Base-by-base conservation (phyloP, 2,797 vertebrate genomes). In the Protosalanx chinensis region DNA sequence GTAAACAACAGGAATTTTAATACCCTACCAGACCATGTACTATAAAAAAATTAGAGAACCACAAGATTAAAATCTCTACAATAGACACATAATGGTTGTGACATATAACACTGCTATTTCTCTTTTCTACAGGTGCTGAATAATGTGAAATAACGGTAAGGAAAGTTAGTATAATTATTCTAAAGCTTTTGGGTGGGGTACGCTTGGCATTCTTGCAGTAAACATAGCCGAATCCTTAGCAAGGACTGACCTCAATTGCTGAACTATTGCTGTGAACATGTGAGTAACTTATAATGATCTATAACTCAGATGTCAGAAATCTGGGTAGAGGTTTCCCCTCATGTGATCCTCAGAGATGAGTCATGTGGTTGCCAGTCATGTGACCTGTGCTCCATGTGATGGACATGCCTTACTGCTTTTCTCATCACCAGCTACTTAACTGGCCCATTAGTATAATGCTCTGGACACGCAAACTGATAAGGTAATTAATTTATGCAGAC, bases 141-240 rank as follows among this genome's bases (percentile, higher is more conserved):
- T 57, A 37, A 76, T 69, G 61, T 49, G 69, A 76, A 18, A 0
- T 63, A n/a, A 73, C 0, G 53, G 75, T 66, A 65, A 79, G 79
- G 63, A 15, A 65, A 13, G 10, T 46, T 3, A 37, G 12, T 46
- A 3, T 46, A 13, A 46, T 46, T 2, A 46, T 46, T 13, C 10
- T 46, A 13, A 46, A 46, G 41, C 2, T 46, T 46, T 46, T 1
- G 41, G 41, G 41, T 46, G 7, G 41, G 41, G 41, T 46, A 12
- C 2, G 41, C 10, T 13, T 46, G 41, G 20, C 7, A 60, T 15
- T 64, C 16, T 41, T 37, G 33, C 33, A 41, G 30, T 41, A 49
- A 27, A 49, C 29, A 27, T 15, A 23, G 23, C 1, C 18, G 0
- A 6, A 16, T 15, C 49, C 13, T 7, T 29, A 41, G 13, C n/a